A percentile compares a stretch with the other conserved stretches of the same genome.
Conservation (phyloP, 2,797 vertebrate species). For the Pseudotriccus pelzelni region DNA sequence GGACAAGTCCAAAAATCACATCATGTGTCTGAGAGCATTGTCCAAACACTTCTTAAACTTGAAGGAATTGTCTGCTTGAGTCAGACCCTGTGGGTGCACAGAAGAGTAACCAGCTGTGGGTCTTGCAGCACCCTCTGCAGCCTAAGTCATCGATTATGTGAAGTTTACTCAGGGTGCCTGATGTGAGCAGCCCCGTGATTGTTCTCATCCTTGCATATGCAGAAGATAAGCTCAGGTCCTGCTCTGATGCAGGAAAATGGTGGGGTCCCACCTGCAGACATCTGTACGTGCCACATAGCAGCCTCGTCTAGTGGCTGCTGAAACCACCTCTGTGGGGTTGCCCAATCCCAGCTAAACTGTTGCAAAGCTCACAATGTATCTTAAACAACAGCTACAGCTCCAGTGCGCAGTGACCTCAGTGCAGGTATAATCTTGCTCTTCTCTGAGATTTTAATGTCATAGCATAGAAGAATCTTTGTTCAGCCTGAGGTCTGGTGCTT, state of each 20-base stretch:
- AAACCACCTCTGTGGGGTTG: not conserved
- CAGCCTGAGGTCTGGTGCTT: not conserved
- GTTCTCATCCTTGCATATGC: rapidly evolving
- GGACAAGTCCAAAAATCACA: not conserved
- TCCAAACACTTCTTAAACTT: not conserved
- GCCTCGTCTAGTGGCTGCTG: rapidly evolving
- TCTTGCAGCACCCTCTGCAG: not conserved
- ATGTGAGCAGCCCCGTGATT: not conserved
- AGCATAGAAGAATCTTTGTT: not conserved
- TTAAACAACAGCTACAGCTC: not conserved
- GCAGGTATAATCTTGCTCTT: not conserved
- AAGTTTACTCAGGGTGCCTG: not conserved
- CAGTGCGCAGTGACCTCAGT: not conserved
- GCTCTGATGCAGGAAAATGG: rapidly evolving
- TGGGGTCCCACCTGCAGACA: not conserved
- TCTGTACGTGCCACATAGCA: too few species aligned
- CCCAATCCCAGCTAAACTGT: not conserved
- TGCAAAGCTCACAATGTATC: not conserved
- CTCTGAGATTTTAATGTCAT: not conserved
- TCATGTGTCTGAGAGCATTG: not conserved
- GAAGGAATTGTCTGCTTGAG: not conserved
- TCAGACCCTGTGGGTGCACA: rapidly evolving
- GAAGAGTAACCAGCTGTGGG: not conserved
- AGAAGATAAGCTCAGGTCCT: not conserved
- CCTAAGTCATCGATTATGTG: not conserved